phyloP scores from a whole-genome alignment of 2,888 invertebrate genomes.

The Rhorus exstirpatorius region DNA sequence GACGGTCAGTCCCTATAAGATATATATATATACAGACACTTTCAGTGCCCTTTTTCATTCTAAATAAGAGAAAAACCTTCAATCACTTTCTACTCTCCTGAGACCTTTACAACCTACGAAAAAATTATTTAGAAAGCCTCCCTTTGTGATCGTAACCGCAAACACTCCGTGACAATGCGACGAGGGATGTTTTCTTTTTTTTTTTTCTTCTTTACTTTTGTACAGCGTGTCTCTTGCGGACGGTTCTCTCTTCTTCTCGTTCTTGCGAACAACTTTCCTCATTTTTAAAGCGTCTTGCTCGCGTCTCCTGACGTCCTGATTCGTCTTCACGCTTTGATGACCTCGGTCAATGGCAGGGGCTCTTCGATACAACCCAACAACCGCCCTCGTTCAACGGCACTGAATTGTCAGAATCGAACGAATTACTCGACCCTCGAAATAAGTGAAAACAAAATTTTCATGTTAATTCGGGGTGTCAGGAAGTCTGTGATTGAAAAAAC shows the following conservation, averaged over 20 bases:
- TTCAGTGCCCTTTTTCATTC: not conserved
- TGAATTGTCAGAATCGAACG: no score
- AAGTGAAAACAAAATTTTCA: no score
- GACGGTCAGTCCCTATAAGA: no score
- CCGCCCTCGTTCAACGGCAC: no score
- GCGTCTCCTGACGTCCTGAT: constrained; percentile 73
- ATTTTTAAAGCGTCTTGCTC: constrained; percentile 67
- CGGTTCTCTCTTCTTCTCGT: not conserved
- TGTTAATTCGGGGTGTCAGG: no score
- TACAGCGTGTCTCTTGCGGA: not conserved
- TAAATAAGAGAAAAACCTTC: constrained; percentile 28
- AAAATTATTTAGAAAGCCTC: constrained; percentile 50
- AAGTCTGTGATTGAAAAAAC: no score
- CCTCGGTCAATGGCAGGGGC: constrained; percentile 73
- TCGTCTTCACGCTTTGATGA: constrained; percentile 75
- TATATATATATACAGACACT: no score
- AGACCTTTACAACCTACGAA: constrained; percentile 62
- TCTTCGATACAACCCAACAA: not conserved
- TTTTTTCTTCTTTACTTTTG: not conserved
- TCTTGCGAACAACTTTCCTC: constrained; percentile 30
- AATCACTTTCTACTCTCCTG: constrained; percentile 59
- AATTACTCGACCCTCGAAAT: no score
- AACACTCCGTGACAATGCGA: constrained; percentile 4
- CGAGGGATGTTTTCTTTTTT: not conserved
- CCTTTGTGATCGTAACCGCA: constrained; percentile 26